Evolutionary conservation across 2,888 invertebrate genomes (phyloP), one percentile per base, ranked within the genome.

Genomic region (Callyntrura guangdongensis): DNA sequence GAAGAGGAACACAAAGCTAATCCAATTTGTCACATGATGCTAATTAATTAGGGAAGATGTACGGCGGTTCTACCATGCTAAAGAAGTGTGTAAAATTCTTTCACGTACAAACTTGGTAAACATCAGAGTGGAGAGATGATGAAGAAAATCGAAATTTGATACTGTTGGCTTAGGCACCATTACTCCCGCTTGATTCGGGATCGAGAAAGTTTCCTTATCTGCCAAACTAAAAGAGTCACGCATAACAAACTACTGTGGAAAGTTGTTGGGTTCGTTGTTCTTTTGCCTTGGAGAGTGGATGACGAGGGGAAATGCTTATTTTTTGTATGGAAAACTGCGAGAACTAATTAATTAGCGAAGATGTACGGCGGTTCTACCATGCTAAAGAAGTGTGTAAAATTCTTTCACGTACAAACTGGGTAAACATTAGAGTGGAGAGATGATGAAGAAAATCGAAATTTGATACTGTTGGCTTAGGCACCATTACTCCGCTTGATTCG

Each of bases 281-380:
- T 53, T 53, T 53, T 53, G 2, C 53, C 11, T 11, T 3, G 2
- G 53, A 53, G 11, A 53, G 11, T 53, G 53, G 2, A n/a, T 53
- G 11, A n/a, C 8, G 53, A 36, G 36, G 36, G 36, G 6, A 36
- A 36, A 6, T 36, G 3, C 36, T 36, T 36, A 36, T 36, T 36
- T 36, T 36, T 36, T 36, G 3, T 4, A 36, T 4, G 36, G 36
- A 36, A 36, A 36, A 36, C n/a, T n/a, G n/a, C n/a, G n/a, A n/a
- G n/a, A n/a, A n/a, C 79, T 86, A 86, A 86, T 86, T 86, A 86
- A 86, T 86, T 86, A 77, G 20, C 36, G 61, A 74, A 74, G 86
- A 86, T 36, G 11, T 45, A 25, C 22, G 74, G 45, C 53, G 20
- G 61, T 17, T 61, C 1, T 3, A n/a, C n/a, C 8, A n/a, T 14